Evolutionary conservation across 2,797 vertebrate genomes (phyloP).

Genomic region (Falco columbarius): DNA sequence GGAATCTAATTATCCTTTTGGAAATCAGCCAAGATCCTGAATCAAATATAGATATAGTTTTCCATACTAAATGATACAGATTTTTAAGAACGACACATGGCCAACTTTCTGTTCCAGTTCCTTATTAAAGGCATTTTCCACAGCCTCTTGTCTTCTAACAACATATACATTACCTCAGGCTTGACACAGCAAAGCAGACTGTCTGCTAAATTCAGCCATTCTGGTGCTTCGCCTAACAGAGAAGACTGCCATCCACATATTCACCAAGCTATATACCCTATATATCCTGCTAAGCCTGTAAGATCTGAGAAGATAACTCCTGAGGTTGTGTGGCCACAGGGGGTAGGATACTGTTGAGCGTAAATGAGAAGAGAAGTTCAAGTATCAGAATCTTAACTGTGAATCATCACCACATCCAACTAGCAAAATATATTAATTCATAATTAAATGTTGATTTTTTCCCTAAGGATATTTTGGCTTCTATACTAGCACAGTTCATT

Average conservation of each 20-base stretch:
- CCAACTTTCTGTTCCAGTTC: neutral
- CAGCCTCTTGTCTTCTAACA: neutral
- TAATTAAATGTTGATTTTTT: slow-evolving; percentile 31
- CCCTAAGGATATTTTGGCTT: slow-evolving; percentile 31
- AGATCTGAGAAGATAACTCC: neutral
- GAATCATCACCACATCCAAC: neutral
- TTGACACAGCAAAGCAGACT: neutral
- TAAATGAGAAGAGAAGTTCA: slow-evolving; percentile 29
- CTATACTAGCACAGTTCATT: slow-evolving; percentile 29
- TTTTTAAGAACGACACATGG: neutral
- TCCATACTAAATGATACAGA: neutral
- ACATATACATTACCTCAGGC: neutral
- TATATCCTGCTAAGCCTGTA: neutral
- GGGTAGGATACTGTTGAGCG: neutral
- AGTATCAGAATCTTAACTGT: slow-evolving; percentile 21
- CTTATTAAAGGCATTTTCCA: neutral
- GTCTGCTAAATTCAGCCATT: neutral
- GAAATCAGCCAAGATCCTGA: neutral
- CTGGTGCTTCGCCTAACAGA: neutral
- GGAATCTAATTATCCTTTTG: neutral
- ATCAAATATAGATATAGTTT: neutral
- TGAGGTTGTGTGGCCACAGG: neutral
- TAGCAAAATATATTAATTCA: slow-evolving; percentile 34
- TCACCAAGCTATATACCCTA: neutral
- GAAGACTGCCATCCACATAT: neutral